These are phyloP conservation scores for Trogon surrucura DNA, from an alignment of 2,113 vertebrate species.

Conservation along the genomic window DNA sequence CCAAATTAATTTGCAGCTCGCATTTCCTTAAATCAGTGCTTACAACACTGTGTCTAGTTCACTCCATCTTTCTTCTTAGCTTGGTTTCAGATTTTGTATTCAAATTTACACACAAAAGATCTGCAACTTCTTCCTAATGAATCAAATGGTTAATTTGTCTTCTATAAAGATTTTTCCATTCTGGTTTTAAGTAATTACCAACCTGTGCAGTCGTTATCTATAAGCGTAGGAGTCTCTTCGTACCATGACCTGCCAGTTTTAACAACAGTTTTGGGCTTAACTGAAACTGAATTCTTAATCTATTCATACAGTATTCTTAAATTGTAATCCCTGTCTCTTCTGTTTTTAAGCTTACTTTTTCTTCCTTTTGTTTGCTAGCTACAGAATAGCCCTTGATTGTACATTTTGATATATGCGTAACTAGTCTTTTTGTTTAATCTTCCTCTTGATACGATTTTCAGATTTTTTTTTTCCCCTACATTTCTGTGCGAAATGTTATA, in stretches of 20 bases:
- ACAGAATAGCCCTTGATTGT: slow-evolving; percentile 8
- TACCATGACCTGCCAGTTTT: slow-evolving; percentile 46
- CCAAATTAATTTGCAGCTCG: not conserved
- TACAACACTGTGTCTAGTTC: not conserved
- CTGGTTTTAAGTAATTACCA: slow-evolving; percentile 61
- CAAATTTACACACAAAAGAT: not conserved
- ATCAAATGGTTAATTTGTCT: slow-evolving; percentile 61
- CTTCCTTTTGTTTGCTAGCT: slow-evolving; percentile 44
- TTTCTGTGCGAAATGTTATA: not conserved
- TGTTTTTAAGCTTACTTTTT: slow-evolving; percentile 46
- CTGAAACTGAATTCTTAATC: slow-evolving; percentile 48
- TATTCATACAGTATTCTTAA: slow-evolving; percentile 10
- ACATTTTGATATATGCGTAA: slow-evolving; percentile 12
- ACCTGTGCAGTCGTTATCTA: slow-evolving; percentile 47
- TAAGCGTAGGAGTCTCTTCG: not conserved
- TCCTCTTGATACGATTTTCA: not conserved
- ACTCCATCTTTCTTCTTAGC: not conserved
- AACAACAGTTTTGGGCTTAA: slow-evolving; percentile 46
- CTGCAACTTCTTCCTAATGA: not conserved
- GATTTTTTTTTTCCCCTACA: not conserved
- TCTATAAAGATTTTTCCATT: slow-evolving; percentile 43
- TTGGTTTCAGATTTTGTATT: not conserved
- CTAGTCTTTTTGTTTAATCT: slow-evolving; percentile 18
- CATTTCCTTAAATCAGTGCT: not conserved
- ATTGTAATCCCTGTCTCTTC: slow-evolving; percentile 39